Percentiles rank a stretch among this genome's conserved stretches.
Evolutionary conservation across 2,113 vertebrate genomes (phyloP).

Genomic region (Sander lucioperca): DNA sequence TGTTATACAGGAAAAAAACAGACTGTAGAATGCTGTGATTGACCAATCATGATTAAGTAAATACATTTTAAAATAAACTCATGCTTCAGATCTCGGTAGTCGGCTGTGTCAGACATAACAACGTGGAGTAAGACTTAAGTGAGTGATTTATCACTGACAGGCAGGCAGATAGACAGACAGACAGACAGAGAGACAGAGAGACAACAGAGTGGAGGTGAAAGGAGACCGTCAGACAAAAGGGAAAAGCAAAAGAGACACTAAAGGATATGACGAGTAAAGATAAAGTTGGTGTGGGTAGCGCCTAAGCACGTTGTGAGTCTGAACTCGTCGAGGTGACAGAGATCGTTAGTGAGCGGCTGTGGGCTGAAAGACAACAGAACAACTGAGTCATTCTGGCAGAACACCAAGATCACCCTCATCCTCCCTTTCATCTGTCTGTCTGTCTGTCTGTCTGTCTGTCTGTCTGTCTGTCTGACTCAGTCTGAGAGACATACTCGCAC

Average conservation of each 20-base stretch:
- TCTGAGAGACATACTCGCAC: constrained; percentile 38
- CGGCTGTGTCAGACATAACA: constrained; percentile 40
- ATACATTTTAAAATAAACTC: too few species aligned
- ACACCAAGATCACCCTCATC: constrained; percentile 44
- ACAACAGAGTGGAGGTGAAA: background rate
- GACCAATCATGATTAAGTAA: too few species aligned
- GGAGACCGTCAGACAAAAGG: background rate
- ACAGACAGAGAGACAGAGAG: background rate
- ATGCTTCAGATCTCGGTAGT: background rate
- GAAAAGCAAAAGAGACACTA: constrained; percentile 9
- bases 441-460: constrained; percentile 45
- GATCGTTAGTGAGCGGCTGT: constrained; percentile 44
- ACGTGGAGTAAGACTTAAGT: constrained; percentile 28
- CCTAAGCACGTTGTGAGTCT: constrained; percentile 35
- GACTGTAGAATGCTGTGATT: too few species aligned
- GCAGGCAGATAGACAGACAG: background rate
- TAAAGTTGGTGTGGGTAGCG: constrained; percentile 12
- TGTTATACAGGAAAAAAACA: too few species aligned
- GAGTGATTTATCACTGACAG: constrained; percentile 32
- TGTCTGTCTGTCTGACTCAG: constrained; percentile 52
- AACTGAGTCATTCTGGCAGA: constrained; percentile 73
- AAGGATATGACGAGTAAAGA: constrained; percentile 30
- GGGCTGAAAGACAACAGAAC: constrained; percentile 62
- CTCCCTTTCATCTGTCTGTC: constrained; percentile 41
- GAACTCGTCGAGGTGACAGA: constrained; percentile 44